These are phyloP conservation scores for Labeo rohita DNA, from an alignment of 2,113 vertebrate genomes.

Conservation along the genomic window DNA sequence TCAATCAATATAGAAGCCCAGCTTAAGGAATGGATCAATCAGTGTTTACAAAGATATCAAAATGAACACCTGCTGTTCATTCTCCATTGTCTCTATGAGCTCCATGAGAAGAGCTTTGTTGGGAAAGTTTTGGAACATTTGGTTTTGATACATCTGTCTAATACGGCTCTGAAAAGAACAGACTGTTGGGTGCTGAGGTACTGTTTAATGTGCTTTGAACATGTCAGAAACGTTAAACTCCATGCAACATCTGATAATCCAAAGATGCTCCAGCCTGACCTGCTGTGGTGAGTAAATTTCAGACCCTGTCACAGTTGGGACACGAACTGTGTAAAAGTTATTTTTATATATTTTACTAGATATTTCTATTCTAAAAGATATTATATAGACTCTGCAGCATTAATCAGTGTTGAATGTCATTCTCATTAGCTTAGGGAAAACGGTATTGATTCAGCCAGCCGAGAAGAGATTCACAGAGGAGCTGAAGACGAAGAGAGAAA, in stretches of 20 bases:
- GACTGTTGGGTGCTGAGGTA: constrained; percentile 23
- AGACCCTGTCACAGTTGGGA: no score
- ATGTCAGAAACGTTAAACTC: constrained; percentile 16
- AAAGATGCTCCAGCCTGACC: constrained; percentile 17
- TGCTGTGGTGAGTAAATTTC: constrained; percentile 27
- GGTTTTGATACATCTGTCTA: not conserved
- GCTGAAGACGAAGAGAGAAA: no score
- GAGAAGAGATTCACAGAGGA: no score
- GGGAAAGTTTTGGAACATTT: not conserved
- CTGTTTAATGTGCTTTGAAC: constrained; percentile 9
- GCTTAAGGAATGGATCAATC: constrained; percentile 25
- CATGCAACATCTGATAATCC: not conserved
- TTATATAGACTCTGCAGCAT: no score
- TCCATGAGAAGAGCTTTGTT: constrained; percentile 18
- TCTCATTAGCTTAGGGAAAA: no score
- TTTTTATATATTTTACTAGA: no score
- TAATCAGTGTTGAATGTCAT: no score
- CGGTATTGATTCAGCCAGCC: no score
- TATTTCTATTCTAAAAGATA: no score
- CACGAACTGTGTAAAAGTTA: no score
- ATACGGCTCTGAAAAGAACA: not conserved
- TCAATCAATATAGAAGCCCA: not conserved
- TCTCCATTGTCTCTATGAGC: constrained; percentile 35
- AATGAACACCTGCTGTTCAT: constrained; percentile 1
- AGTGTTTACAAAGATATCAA: not conserved